Percentiles rank a stretch among this genome's conserved stretches.
Evolutionary conservation across 1,140 invertebrate species (phyloP).

Genomic region (Eumaeus atala): DNA sequence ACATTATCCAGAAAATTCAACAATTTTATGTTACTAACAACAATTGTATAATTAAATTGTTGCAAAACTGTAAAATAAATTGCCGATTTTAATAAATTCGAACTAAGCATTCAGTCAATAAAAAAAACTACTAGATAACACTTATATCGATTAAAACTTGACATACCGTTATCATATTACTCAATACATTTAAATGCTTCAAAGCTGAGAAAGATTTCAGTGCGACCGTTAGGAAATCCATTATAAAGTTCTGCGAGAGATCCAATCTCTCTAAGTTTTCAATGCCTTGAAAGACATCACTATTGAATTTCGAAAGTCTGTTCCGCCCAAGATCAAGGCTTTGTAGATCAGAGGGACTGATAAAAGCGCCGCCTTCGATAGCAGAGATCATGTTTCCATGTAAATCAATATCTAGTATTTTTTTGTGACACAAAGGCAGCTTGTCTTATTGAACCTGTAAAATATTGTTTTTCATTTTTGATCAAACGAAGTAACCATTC

Average conservation of each 20-base stretch:
- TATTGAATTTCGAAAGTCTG: conserved; percentile 84
- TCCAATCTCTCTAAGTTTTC: conserved; percentile 84
- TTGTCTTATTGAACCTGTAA: conserved; percentile 77
- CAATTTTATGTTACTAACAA: too few species aligned
- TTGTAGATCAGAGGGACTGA: conserved; percentile 78
- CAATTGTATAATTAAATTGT: too few species aligned
- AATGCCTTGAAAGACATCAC: conserved; percentile 86
- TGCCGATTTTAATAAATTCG: too few species aligned
- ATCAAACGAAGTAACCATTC: too few species aligned
- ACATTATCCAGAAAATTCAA: too few species aligned
- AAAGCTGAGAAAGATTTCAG: conserved; percentile 81
- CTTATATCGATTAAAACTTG: not conserved
- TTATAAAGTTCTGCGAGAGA: conserved; percentile 89
- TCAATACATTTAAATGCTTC: conserved; percentile 84
- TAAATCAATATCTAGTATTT: conserved; percentile 83
- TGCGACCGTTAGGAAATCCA: conserved; percentile 85
- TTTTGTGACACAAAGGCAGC: conserved; percentile 76
- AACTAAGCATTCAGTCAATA: too few species aligned
- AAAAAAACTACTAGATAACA: too few species aligned
- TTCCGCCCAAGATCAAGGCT: conserved; percentile 84
- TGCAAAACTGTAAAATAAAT: too few species aligned
- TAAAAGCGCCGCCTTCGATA: conserved; percentile 84
- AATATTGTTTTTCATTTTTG: conserved; percentile 25
- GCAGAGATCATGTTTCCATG: conserved; percentile 83
- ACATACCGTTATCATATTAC: conserved; percentile 87